phyloP scores from a whole-genome alignment of 2,113 vertebrate genomes.

The Malurus elegans region DNA sequence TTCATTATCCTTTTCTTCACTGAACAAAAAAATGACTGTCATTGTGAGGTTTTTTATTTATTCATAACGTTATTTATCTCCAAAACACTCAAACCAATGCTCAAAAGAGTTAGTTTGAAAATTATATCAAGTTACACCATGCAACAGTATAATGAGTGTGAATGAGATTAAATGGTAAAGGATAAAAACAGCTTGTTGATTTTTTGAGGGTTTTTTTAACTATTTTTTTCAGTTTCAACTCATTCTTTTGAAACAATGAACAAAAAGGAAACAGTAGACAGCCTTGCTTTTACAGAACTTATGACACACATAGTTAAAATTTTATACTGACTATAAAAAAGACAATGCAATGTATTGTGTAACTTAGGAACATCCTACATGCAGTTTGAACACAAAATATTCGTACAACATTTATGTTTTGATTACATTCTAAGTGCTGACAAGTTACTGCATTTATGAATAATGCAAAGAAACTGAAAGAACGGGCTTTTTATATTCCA shows the following conservation, averaged over 20 bases:
- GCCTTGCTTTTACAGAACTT: conserved; percentile 16
- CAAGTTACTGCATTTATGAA: conserved; percentile 74
- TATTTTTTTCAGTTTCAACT: background rate
- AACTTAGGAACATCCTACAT: conserved; percentile 48
- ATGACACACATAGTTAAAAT: conserved; percentile 18
- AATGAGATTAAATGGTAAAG: conserved; percentile 5
- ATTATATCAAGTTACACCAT: background rate
- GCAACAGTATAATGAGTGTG: background rate
- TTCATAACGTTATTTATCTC: conserved; percentile 31
- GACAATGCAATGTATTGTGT: conserved; percentile 25
- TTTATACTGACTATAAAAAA: conserved; percentile 50
- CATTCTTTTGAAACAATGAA: conserved; percentile 24
- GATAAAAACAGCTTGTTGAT: background rate
- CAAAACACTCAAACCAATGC: background rate
- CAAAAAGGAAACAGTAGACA: conserved; percentile 6
- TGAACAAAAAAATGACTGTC: background rate
- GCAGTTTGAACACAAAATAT: conserved; percentile 64
- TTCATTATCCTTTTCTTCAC: background rate
- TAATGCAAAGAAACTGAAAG: conserved; percentile 73
- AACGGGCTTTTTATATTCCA: conserved; percentile 66
- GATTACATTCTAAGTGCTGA: conserved; percentile 73
- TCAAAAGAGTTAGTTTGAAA: conserved; percentile 1
- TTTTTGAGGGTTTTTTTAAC: background rate
- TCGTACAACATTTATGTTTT: conserved; percentile 79
- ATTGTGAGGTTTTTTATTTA: background rate